phyloP scores from a whole-genome alignment of 2,113 vertebrate genomes.

The Porphyrio hochstetteri region DNA sequence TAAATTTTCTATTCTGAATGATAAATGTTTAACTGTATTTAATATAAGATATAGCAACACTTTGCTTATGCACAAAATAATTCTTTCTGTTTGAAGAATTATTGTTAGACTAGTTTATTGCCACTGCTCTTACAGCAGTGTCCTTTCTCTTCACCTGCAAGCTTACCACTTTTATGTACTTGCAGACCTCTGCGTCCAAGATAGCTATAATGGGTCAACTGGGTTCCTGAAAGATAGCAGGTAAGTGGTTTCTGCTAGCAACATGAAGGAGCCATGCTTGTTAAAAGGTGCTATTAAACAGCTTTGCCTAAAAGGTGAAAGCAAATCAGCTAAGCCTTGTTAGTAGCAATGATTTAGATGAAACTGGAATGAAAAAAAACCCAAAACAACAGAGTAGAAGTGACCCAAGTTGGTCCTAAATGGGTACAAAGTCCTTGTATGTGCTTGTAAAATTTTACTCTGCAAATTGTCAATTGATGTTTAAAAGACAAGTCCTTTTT shows the following conservation, averaged over 20 bases:
- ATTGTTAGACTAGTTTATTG: not conserved
- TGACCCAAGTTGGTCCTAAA: not conserved
- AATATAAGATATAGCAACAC: not conserved
- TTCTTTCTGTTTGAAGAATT: not conserved
- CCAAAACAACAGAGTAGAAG: too few relatives aligned
- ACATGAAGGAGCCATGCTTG: not conserved
- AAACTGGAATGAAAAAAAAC: not conserved
- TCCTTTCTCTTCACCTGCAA: not conserved
- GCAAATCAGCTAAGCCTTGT: not conserved
- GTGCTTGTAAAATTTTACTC: not conserved
- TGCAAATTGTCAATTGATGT: not conserved
- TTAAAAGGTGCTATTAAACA: not conserved
- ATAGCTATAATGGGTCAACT: not conserved
- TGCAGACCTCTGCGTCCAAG: not conserved
- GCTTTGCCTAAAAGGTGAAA: not conserved
- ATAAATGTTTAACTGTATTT: not conserved
- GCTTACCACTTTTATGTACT: not conserved
- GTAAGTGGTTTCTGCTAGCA: not conserved
- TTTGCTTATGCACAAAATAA: not conserved
- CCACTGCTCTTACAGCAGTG: not conserved
- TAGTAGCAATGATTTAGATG: not conserved
- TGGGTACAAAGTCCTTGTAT: not conserved
- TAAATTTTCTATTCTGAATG: not conserved
- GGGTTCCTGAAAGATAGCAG: not conserved
- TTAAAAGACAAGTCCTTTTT: not conserved